Evolutionary conservation across 2,113 vertebrate genomes (phyloP).

Genomic region (Cynocephalus volans): DNA sequence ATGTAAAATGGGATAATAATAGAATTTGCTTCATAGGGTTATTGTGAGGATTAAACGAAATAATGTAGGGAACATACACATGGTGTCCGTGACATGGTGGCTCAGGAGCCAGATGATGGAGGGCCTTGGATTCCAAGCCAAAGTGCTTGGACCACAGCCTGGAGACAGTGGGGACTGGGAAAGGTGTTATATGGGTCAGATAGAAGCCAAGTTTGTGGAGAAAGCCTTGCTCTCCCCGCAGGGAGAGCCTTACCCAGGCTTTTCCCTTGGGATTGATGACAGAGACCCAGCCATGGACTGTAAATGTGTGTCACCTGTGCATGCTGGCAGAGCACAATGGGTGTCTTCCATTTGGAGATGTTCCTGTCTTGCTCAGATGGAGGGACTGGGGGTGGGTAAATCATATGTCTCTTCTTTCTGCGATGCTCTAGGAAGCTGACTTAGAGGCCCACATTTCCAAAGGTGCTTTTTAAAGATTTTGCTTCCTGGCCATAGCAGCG

Average conservation of each 20-base stretch:
- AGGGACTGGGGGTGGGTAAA: not conserved
- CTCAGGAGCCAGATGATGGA: not conserved
- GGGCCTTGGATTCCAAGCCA: not conserved
- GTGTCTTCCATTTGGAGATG: not conserved
- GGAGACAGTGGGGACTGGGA: not conserved
- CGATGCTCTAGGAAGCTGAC: not conserved
- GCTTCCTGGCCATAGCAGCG: not conserved
- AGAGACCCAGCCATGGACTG: not conserved
- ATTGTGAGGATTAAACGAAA: not conserved
- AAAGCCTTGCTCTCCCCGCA: not conserved
- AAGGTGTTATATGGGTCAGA: not conserved
- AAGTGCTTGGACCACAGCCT: not conserved
- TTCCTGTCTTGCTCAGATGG: too few relatives aligned
- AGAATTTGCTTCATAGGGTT: not conserved
- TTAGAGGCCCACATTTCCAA: not conserved
- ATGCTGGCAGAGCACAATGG: rapidly evolving
- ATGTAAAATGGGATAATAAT: too few relatives aligned
- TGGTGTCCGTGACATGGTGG: not conserved
- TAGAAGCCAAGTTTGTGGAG: not conserved
- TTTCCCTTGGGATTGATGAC: not conserved
- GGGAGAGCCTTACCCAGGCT: not conserved
- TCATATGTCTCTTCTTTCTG: not conserved
- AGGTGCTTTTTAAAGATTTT: not conserved
- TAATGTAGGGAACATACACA: rapidly evolving
- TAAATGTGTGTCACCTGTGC: not conserved